A percentile compares a stretch with the other conserved stretches of the same genome.
These are phyloP conservation scores for Sterna hirundo DNA, from an alignment of 2,113 vertebrate species.

Conservation along the genomic window DNA sequence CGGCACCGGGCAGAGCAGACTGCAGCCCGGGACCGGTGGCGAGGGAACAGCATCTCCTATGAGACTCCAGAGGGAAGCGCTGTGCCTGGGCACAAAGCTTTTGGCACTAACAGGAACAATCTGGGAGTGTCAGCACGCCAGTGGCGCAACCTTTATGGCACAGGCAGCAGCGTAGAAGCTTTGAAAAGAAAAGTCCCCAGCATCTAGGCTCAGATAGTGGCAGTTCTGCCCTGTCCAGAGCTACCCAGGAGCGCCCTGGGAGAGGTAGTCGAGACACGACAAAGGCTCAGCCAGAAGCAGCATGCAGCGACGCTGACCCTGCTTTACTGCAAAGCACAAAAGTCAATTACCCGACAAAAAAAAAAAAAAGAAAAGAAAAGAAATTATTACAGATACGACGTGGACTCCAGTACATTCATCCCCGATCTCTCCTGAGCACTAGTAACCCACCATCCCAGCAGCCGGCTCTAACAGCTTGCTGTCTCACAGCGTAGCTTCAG, in stretches of 20 bases:
- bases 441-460: neutral
- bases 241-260: neutral
- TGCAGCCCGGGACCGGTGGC: fast-evolving
- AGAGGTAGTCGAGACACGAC: slow-evolving; percentile 59
- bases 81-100: neutral
- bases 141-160: neutral
- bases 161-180: neutral
- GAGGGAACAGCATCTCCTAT: neutral
- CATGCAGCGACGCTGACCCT: fast-evolving
- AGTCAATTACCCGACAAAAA: neutral
- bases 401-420: neutral
- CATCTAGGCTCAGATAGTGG: neutral
- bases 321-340: neutral
- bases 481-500: neutral
- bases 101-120: neutral
- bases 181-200: neutral
- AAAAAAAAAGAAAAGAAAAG: neutral
- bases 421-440: neutral
- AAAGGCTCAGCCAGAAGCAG: neutral
- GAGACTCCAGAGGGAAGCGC: neutral
- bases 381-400: neutral
- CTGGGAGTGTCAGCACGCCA: neutral
- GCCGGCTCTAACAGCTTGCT: neutral
- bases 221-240: neutral
- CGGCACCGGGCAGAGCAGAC: neutral